Conservation (phyloP, 2,888 invertebrate genomes). For the Caenorhabditis imperialis region DNA sequence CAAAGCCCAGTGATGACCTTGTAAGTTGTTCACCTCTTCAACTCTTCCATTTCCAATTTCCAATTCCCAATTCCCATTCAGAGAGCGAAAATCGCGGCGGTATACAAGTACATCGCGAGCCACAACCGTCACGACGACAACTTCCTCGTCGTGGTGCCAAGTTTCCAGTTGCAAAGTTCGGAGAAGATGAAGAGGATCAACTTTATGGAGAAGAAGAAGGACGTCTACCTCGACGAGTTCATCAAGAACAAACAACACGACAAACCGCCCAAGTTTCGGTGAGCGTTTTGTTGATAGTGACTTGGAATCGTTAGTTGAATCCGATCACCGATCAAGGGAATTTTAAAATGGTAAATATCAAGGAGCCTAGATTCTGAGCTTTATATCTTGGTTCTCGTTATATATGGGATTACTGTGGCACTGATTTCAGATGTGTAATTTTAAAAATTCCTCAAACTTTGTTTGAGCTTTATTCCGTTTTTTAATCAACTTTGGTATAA, state of each 20-base stretch:
- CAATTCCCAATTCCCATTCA: too few species aligned
- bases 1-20: constrained; percentile 32
- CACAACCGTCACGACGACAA: constrained; percentile 41
- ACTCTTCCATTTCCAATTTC: background rate
- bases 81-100: constrained; percentile 29
- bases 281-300: background rate
- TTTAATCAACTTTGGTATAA: too few species aligned
- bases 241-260: constrained; percentile 68
- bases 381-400: too few species aligned
- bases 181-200: constrained; percentile 62
- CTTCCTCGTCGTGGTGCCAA: constrained; percentile 40
- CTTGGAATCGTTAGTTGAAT: background rate
- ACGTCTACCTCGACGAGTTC: constrained; percentile 74
- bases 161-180: constrained; percentile 12
- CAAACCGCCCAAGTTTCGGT: constrained; percentile 67
- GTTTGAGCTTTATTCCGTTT: too few species aligned
- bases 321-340: too few species aligned
- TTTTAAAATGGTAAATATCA: too few species aligned
- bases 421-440: too few species aligned
- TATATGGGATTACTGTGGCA: too few species aligned
- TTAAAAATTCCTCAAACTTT: too few species aligned
- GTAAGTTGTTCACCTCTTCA: constrained; percentile 8
- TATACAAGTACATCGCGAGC: constrained; percentile 26
- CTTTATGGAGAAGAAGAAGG: constrained; percentile 70
- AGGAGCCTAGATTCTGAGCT: too few species aligned